These are phyloP conservation scores for Theristicus caerulescens DNA, from an alignment of 2,113 vertebrate genomes.

Conservation along the genomic window DNA sequence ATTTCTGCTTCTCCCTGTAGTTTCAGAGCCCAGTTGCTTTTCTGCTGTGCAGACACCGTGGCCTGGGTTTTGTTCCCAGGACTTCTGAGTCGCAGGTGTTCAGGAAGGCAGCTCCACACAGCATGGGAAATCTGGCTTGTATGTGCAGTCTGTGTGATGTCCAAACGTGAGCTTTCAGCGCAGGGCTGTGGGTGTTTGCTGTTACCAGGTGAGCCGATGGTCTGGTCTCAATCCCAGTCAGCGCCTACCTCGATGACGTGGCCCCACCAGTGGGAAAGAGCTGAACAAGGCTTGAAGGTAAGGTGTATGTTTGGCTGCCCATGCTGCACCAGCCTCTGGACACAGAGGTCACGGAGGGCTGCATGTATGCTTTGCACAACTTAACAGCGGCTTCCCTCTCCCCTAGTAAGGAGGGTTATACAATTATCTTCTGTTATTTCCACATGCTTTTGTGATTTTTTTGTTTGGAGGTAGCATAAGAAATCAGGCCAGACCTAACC, in stretches of 20 bases:
- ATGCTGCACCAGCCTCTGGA: neutral
- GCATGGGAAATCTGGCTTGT: neutral
- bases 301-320: neutral
- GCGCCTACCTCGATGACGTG: neutral
- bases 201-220: neutral
- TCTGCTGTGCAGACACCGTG: neutral
- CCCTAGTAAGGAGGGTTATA: neutral
- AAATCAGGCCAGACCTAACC: neutral
- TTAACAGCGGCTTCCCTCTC: neutral
- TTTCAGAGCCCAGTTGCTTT: neutral
- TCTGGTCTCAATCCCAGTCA: neutral
- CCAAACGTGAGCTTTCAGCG: accelerated
- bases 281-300: neutral
- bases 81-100: accelerated
- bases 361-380: neutral
- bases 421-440: neutral
- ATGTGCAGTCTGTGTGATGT: accelerated
- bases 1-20: neutral
- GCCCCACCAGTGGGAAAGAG: neutral
- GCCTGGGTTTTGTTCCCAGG: neutral
- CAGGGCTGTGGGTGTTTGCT: neutral
- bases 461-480: neutral
- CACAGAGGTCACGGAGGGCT: neutral
- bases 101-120: neutral
- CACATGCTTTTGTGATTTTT: neutral